A percentile compares a stretch with the other conserved stretches of the same genome.
These are phyloP conservation scores for Habropoda laboriosa DNA, from an alignment of 1,140 invertebrate species.

Conservation along the genomic window DNA sequence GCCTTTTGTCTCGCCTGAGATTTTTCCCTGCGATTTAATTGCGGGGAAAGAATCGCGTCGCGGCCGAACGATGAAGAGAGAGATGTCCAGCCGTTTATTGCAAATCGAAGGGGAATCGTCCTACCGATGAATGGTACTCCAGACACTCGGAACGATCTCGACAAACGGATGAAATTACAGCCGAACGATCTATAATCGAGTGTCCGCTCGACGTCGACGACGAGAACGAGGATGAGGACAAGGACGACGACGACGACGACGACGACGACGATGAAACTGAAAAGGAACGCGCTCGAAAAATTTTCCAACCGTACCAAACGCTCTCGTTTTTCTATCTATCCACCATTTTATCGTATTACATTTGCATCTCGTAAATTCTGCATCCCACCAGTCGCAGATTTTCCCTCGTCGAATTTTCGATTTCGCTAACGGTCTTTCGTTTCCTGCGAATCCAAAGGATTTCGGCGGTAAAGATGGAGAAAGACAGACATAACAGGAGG, in stretches of 20 bases:
- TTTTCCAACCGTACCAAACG: slow-evolving; percentile 9
- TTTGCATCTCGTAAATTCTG: slow-evolving; percentile 20
- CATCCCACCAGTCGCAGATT: background rate
- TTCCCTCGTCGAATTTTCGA: slow-evolving; percentile 10
- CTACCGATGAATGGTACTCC: slow-evolving; percentile 46
- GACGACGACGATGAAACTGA: slow-evolving; percentile 8
- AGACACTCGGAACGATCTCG: slow-evolving; percentile 50
- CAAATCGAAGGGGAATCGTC: slow-evolving; percentile 52
- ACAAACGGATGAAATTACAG: slow-evolving; percentile 53
- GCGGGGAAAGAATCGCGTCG: slow-evolving; percentile 52
- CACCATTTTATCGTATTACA: background rate
- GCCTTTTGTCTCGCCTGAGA: slow-evolving; percentile 54
- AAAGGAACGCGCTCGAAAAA: slow-evolving; percentile 1
- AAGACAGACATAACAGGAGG: background rate
- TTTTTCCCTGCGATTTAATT: slow-evolving; percentile 63
- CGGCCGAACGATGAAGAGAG: slow-evolving; percentile 26
- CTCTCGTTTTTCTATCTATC: background rate
- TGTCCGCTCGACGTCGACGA: slow-evolving; percentile 13
- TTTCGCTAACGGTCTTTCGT: slow-evolving; percentile 15
- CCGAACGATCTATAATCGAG: slow-evolving; percentile 38
- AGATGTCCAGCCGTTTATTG: slow-evolving; percentile 54
- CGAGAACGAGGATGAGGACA: background rate
- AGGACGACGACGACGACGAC: background rate
- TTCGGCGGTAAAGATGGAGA: background rate
- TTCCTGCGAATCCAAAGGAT: background rate